phyloP scores from a whole-genome alignment of 2,888 invertebrate species.

The Antheraea assamensis region DNA sequence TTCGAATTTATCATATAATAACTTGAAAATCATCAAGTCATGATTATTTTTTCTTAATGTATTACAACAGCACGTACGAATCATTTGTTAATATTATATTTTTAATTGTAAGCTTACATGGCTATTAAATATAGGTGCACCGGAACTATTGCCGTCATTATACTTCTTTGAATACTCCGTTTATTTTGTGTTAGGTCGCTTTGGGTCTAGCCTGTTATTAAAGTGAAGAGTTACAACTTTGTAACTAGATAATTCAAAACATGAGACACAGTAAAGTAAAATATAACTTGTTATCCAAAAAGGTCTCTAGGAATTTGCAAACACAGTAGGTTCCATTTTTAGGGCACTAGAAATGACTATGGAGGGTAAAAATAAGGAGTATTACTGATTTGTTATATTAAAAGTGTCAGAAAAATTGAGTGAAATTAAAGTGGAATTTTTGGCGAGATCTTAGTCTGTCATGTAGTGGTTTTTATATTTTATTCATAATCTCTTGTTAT shows the following conservation, averaged over 20 bases:
- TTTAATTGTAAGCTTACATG: neutral
- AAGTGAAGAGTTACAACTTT: neutral
- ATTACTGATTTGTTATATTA: neutral
- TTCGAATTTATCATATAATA: neutral
- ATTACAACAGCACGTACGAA: neutral
- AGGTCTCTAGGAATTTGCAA: too few species aligned
- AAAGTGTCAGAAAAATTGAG: neutral
- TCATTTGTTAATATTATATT: neutral
- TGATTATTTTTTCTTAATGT: neutral
- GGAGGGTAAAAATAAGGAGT: neutral
- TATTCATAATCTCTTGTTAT: too few species aligned
- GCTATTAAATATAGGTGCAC: neutral
- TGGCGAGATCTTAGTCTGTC: too few species aligned
- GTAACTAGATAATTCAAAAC: neutral
- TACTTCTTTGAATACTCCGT: neutral
- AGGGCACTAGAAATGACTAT: neutral
- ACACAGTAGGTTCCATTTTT: neutral
- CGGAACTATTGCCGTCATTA: neutral
- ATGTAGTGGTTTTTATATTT: too few species aligned
- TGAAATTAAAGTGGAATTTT: neutral
- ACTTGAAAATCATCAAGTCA: neutral
- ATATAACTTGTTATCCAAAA: too few species aligned
- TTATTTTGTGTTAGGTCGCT: neutral
- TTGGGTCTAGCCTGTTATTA: neutral
- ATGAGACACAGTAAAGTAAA: neutral